Percentiles rank a stretch among this genome's conserved stretches.
Evolutionary conservation across 2,113 vertebrate genomes (phyloP).

Genomic region (Daboia siamensis): DNA sequence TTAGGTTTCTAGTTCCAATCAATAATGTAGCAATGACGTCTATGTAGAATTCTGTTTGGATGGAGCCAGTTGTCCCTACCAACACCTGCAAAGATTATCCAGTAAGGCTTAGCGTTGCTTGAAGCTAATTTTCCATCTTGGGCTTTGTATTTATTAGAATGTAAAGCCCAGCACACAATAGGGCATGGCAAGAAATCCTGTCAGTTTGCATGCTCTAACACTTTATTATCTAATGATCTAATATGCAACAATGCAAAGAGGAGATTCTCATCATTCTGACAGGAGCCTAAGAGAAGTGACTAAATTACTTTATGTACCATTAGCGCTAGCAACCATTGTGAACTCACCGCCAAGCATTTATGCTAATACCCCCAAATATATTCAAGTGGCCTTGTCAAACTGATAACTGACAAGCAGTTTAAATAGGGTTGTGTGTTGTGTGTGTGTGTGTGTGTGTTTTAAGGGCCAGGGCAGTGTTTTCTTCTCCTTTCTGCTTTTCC

Average conservation of each 20-base stretch:
- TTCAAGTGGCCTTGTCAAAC: slow-evolving; percentile 77
- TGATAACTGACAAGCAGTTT: slow-evolving; percentile 72
- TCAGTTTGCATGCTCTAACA: slow-evolving; percentile 73
- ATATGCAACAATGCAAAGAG: slow-evolving; percentile 80
- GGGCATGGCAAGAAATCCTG: slow-evolving; percentile 66
- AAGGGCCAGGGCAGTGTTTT: slow-evolving; percentile 47
- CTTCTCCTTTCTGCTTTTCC: slow-evolving; percentile 11
- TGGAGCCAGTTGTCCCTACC: not conserved
- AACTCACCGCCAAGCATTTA: slow-evolving; percentile 76
- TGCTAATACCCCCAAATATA: slow-evolving; percentile 76
- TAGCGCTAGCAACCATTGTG: slow-evolving; percentile 71
- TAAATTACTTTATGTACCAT: slow-evolving; percentile 84
- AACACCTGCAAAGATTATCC: slow-evolving; percentile 33
- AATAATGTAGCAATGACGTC: not conserved
- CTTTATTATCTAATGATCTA: slow-evolving; percentile 86
- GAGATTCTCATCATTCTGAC: slow-evolving; percentile 76
- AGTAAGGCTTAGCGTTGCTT: not conserved
- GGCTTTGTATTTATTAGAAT: slow-evolving; percentile 54
- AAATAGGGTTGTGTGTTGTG: slow-evolving; percentile 48
- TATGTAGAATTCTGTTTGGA: not conserved
- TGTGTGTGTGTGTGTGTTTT: slow-evolving; percentile 31
- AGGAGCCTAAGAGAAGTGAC: slow-evolving; percentile 76
- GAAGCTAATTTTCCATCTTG: slow-evolving; percentile 35
- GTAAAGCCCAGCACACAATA: slow-evolving; percentile 64
- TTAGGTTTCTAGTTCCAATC: not conserved